A percentile compares a stretch with the other conserved stretches of the same genome.
Evolutionary conservation across 1,140 invertebrate genomes (phyloP).

Genomic region (Leguminivora glycinivorella): DNA sequence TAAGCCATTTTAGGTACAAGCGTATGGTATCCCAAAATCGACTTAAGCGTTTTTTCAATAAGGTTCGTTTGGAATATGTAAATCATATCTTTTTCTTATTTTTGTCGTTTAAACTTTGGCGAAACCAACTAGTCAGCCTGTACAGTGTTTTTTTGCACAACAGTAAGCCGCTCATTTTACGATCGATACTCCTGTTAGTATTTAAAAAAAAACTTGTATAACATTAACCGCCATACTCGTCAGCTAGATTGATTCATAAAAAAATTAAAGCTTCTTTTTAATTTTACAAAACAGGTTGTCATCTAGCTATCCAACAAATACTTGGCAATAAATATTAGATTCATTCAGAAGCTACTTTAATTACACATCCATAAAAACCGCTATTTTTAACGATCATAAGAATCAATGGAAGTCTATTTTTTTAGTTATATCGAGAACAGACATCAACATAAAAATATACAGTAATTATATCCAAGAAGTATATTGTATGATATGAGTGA

Average conservation of each 20-base stretch:
- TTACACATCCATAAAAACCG: background rate
- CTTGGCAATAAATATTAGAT: background rate
- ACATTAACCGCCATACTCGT: too few relatives aligned
- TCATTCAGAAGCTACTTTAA: background rate
- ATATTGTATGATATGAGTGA: background rate
- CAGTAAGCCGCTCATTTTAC: too few relatives aligned
- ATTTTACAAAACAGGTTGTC: too few relatives aligned
- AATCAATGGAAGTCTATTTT: background rate
- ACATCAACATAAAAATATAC: background rate
- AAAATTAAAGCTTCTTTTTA: too few relatives aligned
- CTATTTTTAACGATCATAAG: background rate
- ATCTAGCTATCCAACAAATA: too few relatives aligned
- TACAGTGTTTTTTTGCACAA: too few relatives aligned
- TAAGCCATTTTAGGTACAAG: background rate
- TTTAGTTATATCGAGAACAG: background rate
- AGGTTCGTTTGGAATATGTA: background rate
- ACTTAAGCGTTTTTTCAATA: background rate
- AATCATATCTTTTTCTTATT: background rate
- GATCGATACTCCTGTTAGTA: too few relatives aligned
- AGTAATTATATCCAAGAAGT: background rate
- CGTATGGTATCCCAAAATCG: background rate
- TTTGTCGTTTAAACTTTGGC: background rate
- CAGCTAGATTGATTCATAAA: too few relatives aligned
- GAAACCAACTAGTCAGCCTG: too few relatives aligned
- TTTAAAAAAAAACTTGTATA: too few relatives aligned